These are phyloP conservation scores for Congeria kusceri DNA, from an alignment of 2,888 invertebrate species.

Conservation along the genomic window DNA sequence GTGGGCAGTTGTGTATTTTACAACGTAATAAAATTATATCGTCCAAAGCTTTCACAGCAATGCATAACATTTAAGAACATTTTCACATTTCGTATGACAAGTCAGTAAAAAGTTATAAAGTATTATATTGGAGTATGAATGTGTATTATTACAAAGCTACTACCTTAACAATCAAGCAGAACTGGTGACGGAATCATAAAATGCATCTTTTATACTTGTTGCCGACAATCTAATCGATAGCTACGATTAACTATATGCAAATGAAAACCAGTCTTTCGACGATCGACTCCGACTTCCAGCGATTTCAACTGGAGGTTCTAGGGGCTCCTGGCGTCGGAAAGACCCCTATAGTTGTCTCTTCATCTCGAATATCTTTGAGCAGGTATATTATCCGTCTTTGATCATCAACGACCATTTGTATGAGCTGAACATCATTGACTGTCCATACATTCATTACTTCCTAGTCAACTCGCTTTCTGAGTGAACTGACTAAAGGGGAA, in stretches of 20 bases:
- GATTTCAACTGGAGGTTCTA: constrained; percentile 93
- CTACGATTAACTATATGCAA: constrained; percentile 60
- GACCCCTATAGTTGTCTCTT: constrained; percentile 95
- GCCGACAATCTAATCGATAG: no score
- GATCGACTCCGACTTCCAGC: constrained; percentile 87
- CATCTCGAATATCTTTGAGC: constrained; percentile 93
- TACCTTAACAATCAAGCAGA: no score
- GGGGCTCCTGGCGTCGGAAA: constrained; percentile 97
- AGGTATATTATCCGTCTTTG: constrained; percentile 93
- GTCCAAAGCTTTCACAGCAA: no score
- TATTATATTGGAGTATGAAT: no score
- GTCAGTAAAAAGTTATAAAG: no score
- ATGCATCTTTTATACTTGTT: no score
- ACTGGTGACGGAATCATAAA: no score
- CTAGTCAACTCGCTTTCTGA: constrained; percentile 96
- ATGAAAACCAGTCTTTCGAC: constrained; percentile 79
- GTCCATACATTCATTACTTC: constrained; percentile 94
- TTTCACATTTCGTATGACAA: no score
- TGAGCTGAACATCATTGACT: constrained; percentile 94
- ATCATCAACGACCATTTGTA: constrained; percentile 94
- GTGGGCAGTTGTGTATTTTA: no score
- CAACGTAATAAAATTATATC: no score
- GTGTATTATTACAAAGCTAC: no score
- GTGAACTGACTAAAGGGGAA: constrained; percentile 90
- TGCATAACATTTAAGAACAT: no score